Base-by-base conservation (phyloP, 1,140 invertebrate species). In the Bombus impatiens region DNA sequence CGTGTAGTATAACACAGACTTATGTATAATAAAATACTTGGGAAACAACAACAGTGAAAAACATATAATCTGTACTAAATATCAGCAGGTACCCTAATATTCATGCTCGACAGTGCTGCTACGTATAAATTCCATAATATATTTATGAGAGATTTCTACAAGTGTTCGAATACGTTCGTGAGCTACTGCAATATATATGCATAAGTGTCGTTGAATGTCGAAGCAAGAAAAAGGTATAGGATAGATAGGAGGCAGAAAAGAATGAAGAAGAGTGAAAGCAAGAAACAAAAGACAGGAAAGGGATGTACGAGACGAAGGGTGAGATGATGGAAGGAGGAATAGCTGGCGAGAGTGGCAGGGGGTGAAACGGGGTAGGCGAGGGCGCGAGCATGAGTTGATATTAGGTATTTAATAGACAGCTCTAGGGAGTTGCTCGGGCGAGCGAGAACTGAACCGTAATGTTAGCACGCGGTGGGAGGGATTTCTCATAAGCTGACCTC, bases 341-440 rank as follows among this genome's bases (percentile, higher is more conserved):
- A 75, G 65, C 65, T 65, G 67, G 53, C 25, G 44, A 12, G 77
- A 68, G 77, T 28, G 83, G 59, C 28, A 32, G 42, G 71, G 28
- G 53, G 47, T 18, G 62, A 57, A 82, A 70, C 79, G 75, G 80
- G 44, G 70, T 62, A 62, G 59, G 12, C 71, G 37, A 70, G 44
- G 86, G 81, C 72, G 82, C 70, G 82, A 89, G 88, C 80, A 89
- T 82, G 92, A 92, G 91, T 93, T 94, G 93, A 93, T 93, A 94
- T 94, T 93, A 93, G 91, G 91, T 93, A 92, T 93, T 94, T 94
- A 93, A 94, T 94, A 93, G 93, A 93, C 91, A 93, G 91, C 90
- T 93, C 92, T 88, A 87, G 91, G 89, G 91, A 91, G 91, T 90
- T 92, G 88, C 85, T 90, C 84, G 88, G 85, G 86, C 88, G 83